Evolutionary conservation across 1,140 invertebrate species (phyloP), one percentile per base, ranked within the genome.

Genomic region (Lordiphosa clarofinis): DNA sequence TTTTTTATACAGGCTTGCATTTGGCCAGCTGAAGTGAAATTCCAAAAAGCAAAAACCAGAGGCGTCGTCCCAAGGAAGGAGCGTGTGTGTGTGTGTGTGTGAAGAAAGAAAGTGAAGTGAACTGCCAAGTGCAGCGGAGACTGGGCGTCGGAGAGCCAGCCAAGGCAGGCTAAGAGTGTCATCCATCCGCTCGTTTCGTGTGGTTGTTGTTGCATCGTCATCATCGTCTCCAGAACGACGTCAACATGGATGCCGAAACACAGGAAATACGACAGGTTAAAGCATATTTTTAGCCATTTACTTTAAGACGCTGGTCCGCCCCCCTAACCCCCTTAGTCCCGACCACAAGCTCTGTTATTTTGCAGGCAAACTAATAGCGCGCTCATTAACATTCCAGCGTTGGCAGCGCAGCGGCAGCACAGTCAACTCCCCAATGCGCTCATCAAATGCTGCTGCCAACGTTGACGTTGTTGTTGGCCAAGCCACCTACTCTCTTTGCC

Each of bases 181-280:
- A 58, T 68, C 73, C 61, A 59, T 63, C 37, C 19, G 31, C 35
- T 10, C 33, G 52, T 33, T 31, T 31, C 28, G 28, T 31, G 28
- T 31, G 28, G 28, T 3, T 31, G 39, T 42, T 42, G 39, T 42
- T 42, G 39, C 39, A 42, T 15, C 39, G 39, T 42, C 39, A 42
- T 42, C 39, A 42, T 42, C 39, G 13, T 15, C 46, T 50, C 36
- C 42, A 37, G 63, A 71, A 53, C 54, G 49, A 38, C 56, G 49
- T 40, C 73, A 86, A 59, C 58, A 87, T 87, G 86, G 86, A 87
- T 75, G 74, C 65, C 68, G 81, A 87, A 81, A 81, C 86, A 72
- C 86, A 87, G 79, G 86, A 87, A 86, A 87, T 87, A 81, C 84
- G 86, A 76, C 86, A 84, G 84, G 84, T 87, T 70, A 78, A 63